These are phyloP conservation scores for Luffia ferchaultella DNA, from an alignment of 2,888 invertebrate species.

Conservation along the genomic window DNA sequence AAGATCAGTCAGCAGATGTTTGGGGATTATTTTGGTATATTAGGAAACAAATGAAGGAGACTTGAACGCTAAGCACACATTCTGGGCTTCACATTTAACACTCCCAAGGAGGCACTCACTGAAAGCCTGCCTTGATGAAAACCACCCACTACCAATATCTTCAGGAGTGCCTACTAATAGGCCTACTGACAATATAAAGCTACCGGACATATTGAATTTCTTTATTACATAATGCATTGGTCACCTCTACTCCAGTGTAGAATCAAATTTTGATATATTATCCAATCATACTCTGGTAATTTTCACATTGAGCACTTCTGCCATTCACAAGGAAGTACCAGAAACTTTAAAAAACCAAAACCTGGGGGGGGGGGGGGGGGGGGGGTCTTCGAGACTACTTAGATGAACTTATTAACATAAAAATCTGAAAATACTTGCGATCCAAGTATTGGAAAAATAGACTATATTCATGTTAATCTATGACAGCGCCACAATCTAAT, in stretches of 20 bases:
- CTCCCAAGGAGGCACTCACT: constrained; percentile 14
- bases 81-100: constrained; percentile 15
- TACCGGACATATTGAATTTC: constrained; percentile 13
- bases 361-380: not conserved
- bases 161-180: constrained; percentile 16
- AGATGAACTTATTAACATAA: not conserved
- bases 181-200: constrained; percentile 11
- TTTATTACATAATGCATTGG: constrained; percentile 3
- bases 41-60: constrained; percentile 14
- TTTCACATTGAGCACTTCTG: constrained; percentile 9
- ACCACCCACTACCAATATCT: constrained; percentile 10
- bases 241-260: constrained; percentile 2
- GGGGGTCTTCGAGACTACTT: not conserved
- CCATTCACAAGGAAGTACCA: not conserved
- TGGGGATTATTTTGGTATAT: constrained; percentile 10
- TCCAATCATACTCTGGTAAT: constrained; percentile 18
- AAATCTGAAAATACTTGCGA: not conserved
- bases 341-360: not conserved
- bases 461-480: too few species aligned
- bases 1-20: constrained; percentile 9
- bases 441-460: not conserved
- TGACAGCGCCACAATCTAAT: not conserved
- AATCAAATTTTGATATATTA: constrained; percentile 14
- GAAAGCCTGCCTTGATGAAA: constrained; percentile 10
- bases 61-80: constrained; percentile 16